These are phyloP conservation scores for Onchidella celtica DNA, from an alignment of 2,888 invertebrate genomes.

Conservation along the genomic window DNA sequence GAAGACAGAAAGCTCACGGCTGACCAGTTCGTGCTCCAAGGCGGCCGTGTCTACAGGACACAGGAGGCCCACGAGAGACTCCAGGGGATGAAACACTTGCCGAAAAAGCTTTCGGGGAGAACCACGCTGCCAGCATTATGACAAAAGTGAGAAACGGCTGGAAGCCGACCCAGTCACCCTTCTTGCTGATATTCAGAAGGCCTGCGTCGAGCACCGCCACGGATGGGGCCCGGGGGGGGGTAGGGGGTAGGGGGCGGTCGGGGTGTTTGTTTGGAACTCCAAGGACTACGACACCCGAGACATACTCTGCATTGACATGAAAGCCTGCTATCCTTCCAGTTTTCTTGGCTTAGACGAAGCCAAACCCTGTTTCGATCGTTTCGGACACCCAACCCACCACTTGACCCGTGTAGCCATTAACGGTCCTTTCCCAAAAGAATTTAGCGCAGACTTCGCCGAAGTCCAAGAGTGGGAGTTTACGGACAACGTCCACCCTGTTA, in stretches of 20 bases:
- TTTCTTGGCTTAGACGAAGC: neutral
- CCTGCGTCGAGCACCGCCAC: slow-evolving; percentile 7
- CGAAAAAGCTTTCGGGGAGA: neutral
- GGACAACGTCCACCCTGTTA: slow-evolving; percentile 2
- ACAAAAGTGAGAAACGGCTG: neutral
- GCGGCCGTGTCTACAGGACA: neutral
- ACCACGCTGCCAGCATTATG: neutral
- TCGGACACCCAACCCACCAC: neutral
- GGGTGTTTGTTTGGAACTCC: neutral
- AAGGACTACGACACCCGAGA: neutral
- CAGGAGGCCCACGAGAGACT: neutral
- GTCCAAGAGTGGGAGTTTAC: neutral
- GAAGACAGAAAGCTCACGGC: neutral
- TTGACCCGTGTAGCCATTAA: neutral
- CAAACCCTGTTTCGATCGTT: neutral
- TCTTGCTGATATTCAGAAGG: slow-evolving; percentile 5
- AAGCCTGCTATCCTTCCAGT: neutral
- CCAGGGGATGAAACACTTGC: neutral
- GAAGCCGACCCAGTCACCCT: neutral
- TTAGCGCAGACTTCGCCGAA: neutral
- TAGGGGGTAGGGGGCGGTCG: too few relatives aligned
- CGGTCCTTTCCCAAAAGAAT: neutral
- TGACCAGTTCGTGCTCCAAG: slow-evolving; percentile 9
- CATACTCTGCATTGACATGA: neutral
- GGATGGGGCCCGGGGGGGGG: too few relatives aligned